Conservation (phyloP, 53 echinoderm and acorn worm genomes). For the Stichopus horrens region DNA sequence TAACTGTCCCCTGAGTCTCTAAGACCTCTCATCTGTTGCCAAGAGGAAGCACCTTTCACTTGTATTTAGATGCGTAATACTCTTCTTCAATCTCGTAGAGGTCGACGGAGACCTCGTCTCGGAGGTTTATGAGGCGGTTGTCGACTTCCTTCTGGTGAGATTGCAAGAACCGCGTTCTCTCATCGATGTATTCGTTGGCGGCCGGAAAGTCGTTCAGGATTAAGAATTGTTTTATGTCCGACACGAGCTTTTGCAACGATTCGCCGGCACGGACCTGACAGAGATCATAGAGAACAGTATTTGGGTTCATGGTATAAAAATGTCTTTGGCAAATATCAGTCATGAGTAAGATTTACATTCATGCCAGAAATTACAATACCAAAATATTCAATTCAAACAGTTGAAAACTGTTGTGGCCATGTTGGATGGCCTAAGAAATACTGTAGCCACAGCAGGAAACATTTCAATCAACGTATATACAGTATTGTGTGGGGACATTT, state of each 20-base stretch:
- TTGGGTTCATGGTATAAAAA: no score
- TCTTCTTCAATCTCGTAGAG: constrained; percentile 95
- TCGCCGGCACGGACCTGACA: constrained; percentile 94
- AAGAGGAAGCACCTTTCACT: constrained; percentile 47
- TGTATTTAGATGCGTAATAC: constrained; percentile 87
- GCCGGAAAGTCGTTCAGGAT: constrained; percentile 96
- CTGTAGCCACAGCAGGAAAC: no score
- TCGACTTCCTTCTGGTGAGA: constrained; percentile 74
- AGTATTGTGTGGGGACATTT: no score
- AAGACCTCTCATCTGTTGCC: neutral
- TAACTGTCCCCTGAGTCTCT: no score
- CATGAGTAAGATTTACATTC: no score
- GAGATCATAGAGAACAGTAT: neutral
- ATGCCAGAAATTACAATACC: no score
- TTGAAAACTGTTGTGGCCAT: no score
- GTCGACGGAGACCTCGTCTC: constrained; percentile 79
- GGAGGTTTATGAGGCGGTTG: constrained; percentile 71
- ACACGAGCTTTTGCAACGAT: constrained; percentile 85
- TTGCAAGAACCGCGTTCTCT: constrained; percentile 74
- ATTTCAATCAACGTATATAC: no score
- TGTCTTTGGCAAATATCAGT: no score
- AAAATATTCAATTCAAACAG: no score
- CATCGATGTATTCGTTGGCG: constrained; percentile 83
- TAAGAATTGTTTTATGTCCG: constrained; percentile 97
- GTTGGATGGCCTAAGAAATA: no score